Evolutionary conservation across 2,888 invertebrate genomes (phyloP), one percentile per base, ranked within the genome.

Genomic region (Pelosia muscerda): DNA sequence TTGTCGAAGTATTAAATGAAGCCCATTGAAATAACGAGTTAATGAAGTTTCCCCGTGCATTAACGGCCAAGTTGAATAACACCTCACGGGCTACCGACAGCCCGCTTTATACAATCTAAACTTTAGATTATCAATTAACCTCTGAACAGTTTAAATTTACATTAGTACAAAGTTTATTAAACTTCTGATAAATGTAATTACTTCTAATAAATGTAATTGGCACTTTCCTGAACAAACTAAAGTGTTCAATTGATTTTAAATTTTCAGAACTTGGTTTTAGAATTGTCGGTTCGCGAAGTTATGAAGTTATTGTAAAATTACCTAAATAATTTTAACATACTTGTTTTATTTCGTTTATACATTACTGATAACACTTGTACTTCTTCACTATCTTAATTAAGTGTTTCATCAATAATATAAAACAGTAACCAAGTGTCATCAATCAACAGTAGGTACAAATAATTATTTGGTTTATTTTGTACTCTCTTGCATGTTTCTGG

Each of bases 21-120:
- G 66, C 68, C 75, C 62, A 65, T 59, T 69, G 76, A 76, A 81
- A 75, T 84, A 86, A 81, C 66, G 67, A 81, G 78, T 73, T 84
- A 83, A 81, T 82, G 71, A 86, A 86, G 76, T 85, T 84, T 74
- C 70, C 74, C 75, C 76, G 72, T 77, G 79, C 78, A 82, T 84
- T 82, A 84, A 68, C 76, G 71, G 63, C 42, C 59, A 76, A 81
- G 77, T 82, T 83, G 78, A 81, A 81, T 80, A 80, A 75, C 77
- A 70, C 69, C 66, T 77, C 64, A 66, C 68, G 59, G 74, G 71
- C 56, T 71, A 60, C 31, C 55, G 19, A 66, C 63, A 62, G 22
- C 66, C 67, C 65, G 74, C 72, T 74, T 74, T 68, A 76, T 73
- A 78, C 71, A 76, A 74, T 72, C 77, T 57, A 69, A 80, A 82